A percentile compares a stretch with the other conserved stretches of the same genome.
These are phyloP conservation scores for Melitaea cinxia DNA, from an alignment of 1,140 invertebrate species.

Conservation along the genomic window DNA sequence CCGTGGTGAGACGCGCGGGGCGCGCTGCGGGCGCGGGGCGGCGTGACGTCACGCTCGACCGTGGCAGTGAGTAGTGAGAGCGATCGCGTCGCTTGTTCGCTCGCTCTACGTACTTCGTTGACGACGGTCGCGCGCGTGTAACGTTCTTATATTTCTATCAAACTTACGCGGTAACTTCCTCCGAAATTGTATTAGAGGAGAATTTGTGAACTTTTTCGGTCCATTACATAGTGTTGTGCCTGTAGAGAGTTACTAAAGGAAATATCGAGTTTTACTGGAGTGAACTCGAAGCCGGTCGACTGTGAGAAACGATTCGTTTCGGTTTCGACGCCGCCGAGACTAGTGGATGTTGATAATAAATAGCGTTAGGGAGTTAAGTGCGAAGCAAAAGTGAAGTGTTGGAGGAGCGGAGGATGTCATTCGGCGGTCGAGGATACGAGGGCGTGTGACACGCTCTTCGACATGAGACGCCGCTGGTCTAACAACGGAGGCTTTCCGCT, in stretches of 20 bases:
- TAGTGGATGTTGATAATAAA: constrained; percentile 57
- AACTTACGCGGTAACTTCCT: constrained; percentile 58
- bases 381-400: constrained; percentile 77
- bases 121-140: constrained; percentile 74
- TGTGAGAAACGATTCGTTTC: constrained; percentile 66
- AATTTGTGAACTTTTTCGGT: constrained; percentile 56
- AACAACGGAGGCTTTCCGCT: constrained; percentile 85
- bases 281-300: constrained; percentile 51
- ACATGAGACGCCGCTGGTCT: constrained; percentile 87
- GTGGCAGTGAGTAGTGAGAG: constrained; percentile 80
- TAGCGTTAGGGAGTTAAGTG: constrained; percentile 71
- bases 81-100: constrained; percentile 71
- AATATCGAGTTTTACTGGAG: constrained; percentile 52
- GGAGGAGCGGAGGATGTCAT: constrained; percentile 69
- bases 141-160: constrained; percentile 62
- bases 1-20: constrained; percentile 45
- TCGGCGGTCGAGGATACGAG: constrained; percentile 59
- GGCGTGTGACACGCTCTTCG: constrained; percentile 74
- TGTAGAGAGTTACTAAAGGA: constrained; percentile 46
- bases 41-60: constrained; percentile 78
- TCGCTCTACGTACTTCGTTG: constrained; percentile 75
- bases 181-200: constrained; percentile 47
- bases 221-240: constrained; percentile 63
- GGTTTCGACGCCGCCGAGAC: constrained; percentile 60
- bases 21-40: constrained; percentile 45